Percentiles rank a stretch among this genome's conserved stretches.
phyloP scores from a whole-genome alignment of 2,888 invertebrate species.

The Bedellia somnulentella region DNA sequence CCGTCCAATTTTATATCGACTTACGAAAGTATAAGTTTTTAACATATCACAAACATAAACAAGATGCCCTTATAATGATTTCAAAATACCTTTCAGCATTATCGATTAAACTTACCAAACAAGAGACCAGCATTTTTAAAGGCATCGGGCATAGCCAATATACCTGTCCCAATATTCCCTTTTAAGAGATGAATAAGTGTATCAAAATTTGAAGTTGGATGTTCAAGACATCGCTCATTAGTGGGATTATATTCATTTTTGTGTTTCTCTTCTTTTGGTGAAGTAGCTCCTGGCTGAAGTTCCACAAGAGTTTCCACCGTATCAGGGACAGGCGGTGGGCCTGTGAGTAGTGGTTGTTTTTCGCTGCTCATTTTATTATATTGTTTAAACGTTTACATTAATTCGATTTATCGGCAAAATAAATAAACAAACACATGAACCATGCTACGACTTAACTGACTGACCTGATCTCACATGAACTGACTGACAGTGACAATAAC shows the following conservation, averaged over 20 bases:
- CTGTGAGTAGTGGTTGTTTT: slow-evolving; percentile 68
- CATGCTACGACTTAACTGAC: too few species aligned
- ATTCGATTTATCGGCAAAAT: too few species aligned
- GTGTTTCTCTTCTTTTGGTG: slow-evolving; percentile 23
- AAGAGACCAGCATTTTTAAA: slow-evolving; percentile 88
- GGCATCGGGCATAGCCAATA: slow-evolving; percentile 95
- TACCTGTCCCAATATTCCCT: slow-evolving; percentile 87
- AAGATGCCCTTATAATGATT: too few species aligned
- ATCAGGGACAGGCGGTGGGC: slow-evolving; percentile 15
- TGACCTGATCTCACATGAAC: too few species aligned
- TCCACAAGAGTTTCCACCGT: slow-evolving; percentile 17
- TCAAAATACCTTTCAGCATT: too few species aligned
- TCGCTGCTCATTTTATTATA: slow-evolving; percentile 70
- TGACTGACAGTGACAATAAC: too few species aligned
- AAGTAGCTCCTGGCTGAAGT: slow-evolving; percentile 22
- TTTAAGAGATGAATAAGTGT: slow-evolving; percentile 74
- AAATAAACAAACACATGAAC: too few species aligned
- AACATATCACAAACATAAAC: too few species aligned
- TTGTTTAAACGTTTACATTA: too few species aligned
- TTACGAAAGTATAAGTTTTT: too few species aligned
- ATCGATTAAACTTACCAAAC: slow-evolving; percentile 71
- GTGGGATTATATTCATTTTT: slow-evolving; percentile 59
- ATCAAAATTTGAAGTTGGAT: slow-evolving; percentile 80
- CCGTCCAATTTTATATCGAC: too few species aligned
- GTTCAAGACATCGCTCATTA: slow-evolving; percentile 69